phyloP scores from a whole-genome alignment of 2,797 vertebrate species.

The Ataeniobius toweri region DNA sequence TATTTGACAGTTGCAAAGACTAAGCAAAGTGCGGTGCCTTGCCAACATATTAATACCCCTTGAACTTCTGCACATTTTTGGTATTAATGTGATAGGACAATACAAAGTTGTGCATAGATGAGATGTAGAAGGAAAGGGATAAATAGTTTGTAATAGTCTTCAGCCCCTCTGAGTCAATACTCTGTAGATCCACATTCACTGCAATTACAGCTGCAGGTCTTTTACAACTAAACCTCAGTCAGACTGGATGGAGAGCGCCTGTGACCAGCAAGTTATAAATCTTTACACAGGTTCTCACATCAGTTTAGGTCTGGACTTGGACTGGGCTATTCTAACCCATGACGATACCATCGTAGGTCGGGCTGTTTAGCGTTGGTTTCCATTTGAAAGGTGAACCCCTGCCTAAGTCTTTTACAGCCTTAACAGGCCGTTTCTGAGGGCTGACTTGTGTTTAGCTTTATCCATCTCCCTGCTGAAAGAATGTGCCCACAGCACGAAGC shows the following conservation, averaged over 20 bases:
- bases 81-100: background rate
- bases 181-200: background rate
- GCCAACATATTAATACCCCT: background rate
- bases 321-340: background rate
- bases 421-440: no score
- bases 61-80: background rate
- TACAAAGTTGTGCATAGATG: background rate
- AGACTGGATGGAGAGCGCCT: background rate
- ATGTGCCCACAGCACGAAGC: no score
- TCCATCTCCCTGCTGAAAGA: no score
- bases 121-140: background rate
- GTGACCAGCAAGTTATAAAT: background rate
- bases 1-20: slow-evolving; percentile 3
- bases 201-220: no score
- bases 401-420: no score
- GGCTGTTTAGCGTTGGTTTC: no score
- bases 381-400: no score
- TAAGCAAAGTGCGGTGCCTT: background rate
- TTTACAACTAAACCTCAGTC: no score
- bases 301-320: background rate
- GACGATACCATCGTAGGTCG: no score
- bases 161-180: background rate
- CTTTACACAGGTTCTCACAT: background rate
- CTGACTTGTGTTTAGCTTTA: no score
- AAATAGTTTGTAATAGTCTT: background rate